Evolutionary conservation across 2,888 invertebrate species (phyloP).

Genomic region (Incurvaria masculella): DNA sequence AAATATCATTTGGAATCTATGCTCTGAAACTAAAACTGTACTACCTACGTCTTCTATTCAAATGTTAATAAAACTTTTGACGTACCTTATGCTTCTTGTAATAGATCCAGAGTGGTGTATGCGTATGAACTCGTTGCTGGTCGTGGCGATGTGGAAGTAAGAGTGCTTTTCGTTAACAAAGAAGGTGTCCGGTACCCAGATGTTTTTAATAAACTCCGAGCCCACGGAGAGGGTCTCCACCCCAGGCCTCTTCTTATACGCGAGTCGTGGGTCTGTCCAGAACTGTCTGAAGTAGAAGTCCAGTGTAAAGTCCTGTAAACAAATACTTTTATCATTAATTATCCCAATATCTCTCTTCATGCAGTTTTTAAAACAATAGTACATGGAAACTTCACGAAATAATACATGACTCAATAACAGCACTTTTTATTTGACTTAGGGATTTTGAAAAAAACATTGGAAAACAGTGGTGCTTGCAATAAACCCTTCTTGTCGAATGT

Average conservation of each 20-base stretch:
- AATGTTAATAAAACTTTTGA: no score
- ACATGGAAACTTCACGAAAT: no score
- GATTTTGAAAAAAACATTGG: no score
- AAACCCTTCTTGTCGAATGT: no score
- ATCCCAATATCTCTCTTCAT: not conserved
- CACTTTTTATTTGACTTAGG: no score
- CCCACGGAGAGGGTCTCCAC: constrained; percentile 91
- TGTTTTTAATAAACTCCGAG: constrained; percentile 93
- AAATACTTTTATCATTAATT: not conserved
- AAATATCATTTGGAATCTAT: no score
- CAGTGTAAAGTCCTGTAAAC: constrained; percentile 86
- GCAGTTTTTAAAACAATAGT: not conserved
- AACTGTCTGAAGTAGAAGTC: constrained; percentile 99
- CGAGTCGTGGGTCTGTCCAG: constrained; percentile 94
- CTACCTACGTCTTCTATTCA: no score
- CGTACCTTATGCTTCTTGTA: constrained; percentile 91
- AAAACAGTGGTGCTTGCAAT: no score
- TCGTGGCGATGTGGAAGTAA: constrained; percentile 99
- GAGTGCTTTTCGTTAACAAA: constrained; percentile 99
- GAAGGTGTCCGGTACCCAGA: constrained; percentile 99
- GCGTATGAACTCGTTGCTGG: constrained; percentile 98
- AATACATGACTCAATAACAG: no score
- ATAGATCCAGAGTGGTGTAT: constrained; percentile 94
- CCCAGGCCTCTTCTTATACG: constrained; percentile 82
- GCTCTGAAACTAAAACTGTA: no score